Evolutionary conservation across 1,140 invertebrate species (phyloP).

Genomic region (Carposina sasakii): DNA sequence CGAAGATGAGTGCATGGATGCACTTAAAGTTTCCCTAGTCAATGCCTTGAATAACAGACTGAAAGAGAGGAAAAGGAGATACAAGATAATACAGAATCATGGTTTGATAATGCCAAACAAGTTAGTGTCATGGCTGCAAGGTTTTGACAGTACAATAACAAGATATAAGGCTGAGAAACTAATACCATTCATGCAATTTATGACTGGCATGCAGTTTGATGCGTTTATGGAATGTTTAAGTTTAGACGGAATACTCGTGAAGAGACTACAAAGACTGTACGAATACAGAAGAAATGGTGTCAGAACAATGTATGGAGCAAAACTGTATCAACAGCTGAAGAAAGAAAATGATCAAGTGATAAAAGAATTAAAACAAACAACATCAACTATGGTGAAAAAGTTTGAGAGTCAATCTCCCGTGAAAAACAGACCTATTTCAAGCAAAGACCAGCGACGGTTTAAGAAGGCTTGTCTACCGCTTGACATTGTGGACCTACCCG

Average conservation of each 20-base stretch:
- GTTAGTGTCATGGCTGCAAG: conserved; percentile 75
- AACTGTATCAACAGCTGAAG: conserved; percentile 79
- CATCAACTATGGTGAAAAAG: conserved; percentile 50
- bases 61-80: conserved; percentile 80
- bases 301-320: conserved; percentile 76
- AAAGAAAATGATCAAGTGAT: conserved; percentile 74
- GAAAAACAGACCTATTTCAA: conserved; percentile 15
- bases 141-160: conserved; percentile 78
- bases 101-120: conserved; percentile 84
- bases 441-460: conserved; percentile 28
- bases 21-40: conserved; percentile 80
- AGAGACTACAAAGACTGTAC: conserved; percentile 76
- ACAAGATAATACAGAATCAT: conserved; percentile 83
- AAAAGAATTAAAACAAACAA: conserved; percentile 70
- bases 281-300: conserved; percentile 83
- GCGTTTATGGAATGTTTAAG: conserved; percentile 83
- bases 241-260: conserved; percentile 79
- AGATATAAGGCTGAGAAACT: conserved; percentile 77
- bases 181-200: conserved; percentile 81
- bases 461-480: conserved; percentile 74
- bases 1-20: conserved; percentile 71
- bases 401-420: conserved; percentile 48
- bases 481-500: conserved; percentile 84
- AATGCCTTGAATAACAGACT: conserved; percentile 81
- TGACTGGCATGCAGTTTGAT: conserved; percentile 83